These are phyloP conservation scores for Aphaenogaster ashmeadi DNA, from an alignment of 1,140 invertebrate genomes.

Conservation along the genomic window DNA sequence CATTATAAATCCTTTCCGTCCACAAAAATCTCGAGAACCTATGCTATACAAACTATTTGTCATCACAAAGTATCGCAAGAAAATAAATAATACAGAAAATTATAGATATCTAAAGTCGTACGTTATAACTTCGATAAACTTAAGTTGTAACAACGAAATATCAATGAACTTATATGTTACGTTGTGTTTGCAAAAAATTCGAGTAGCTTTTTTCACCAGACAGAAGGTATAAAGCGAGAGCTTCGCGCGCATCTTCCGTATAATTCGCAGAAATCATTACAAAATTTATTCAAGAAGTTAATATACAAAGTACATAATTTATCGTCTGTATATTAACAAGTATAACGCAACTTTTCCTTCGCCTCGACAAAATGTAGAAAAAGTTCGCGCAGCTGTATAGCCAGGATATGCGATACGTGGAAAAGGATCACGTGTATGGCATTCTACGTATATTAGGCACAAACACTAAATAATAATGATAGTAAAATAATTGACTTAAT, in stretches of 20 bases:
- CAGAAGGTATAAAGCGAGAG: background rate
- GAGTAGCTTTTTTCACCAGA: background rate
- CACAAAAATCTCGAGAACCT: background rate
- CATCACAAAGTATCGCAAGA: slow-evolving; percentile 27
- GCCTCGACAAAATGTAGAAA: slow-evolving; percentile 51
- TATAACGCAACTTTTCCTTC: slow-evolving; percentile 37
- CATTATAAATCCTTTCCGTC: background rate
- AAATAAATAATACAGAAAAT: slow-evolving; percentile 30
- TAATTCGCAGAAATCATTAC: slow-evolving; percentile 55
- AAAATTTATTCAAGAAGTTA: slow-evolving; percentile 64
- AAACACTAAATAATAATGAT: slow-evolving; percentile 62
- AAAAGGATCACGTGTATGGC: slow-evolving; percentile 52
- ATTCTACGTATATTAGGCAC: slow-evolving; percentile 57
- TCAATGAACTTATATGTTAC: background rate
- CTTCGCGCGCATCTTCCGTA: background rate
- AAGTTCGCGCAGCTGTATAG: slow-evolving; percentile 34
- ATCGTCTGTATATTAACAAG: slow-evolving; percentile 33
- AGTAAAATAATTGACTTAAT: slow-evolving; percentile 55
- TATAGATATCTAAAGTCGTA: slow-evolving; percentile 17
- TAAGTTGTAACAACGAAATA: background rate
- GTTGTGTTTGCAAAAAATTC: background rate
- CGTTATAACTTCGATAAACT: background rate
- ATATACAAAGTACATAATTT: slow-evolving; percentile 60
- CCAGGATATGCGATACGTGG: slow-evolving; percentile 30
- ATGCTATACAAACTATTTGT: slow-evolving; percentile 24